Evolutionary conservation across 2,797 vertebrate species (phyloP), one percentile per base, ranked within the genome.

Genomic region (Syncerus caffer): DNA sequence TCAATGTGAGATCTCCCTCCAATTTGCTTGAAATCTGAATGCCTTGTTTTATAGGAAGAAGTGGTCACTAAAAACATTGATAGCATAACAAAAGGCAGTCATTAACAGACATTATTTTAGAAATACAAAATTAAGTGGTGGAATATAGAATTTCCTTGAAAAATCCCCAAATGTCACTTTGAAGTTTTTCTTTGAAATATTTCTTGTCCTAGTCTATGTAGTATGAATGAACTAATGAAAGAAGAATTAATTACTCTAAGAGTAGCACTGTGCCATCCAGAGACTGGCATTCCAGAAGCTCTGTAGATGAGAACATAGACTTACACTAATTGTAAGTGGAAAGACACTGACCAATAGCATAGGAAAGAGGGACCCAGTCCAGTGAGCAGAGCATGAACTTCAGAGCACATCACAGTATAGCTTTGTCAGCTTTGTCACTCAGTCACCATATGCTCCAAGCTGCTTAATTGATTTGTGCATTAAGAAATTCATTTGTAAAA

Each of bases 351-450:
- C 2, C 29, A 58, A 12, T 25, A 55, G 53, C 15, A 1, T 7
- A 17, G 14, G 38, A n/a, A 12, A 50, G 16, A 12, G 50, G 23
- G 19, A 10, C 4, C 17, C 14, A 42, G 42, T 1, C 1, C 1
- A 42, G 53, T 0, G 34, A 45, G 42, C 12, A 60, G 50, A 76
- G 13, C 31, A 8, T 3, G n/a, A 27, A 29, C 23, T 80, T 38
- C 16, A 6, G 55, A 95, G 23, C 50, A 78, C 2, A 31, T 21
- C 42, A 50, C 42, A 60, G 2, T 78, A 2, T 19, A 85, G 38
- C 6, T 51, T 90, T 19, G 12, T 51, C 29, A 23, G 16, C 21
- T 89, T 64, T 0, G 0, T 31, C 15, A 45, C 21, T 50, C 0
- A 38, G 50, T 83, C 58, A 10, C 31, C n/a, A 17, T 14, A 34